Conservation (phyloP, 2,113 vertebrate species). For the Mesembrinibis cayennensis region DNA sequence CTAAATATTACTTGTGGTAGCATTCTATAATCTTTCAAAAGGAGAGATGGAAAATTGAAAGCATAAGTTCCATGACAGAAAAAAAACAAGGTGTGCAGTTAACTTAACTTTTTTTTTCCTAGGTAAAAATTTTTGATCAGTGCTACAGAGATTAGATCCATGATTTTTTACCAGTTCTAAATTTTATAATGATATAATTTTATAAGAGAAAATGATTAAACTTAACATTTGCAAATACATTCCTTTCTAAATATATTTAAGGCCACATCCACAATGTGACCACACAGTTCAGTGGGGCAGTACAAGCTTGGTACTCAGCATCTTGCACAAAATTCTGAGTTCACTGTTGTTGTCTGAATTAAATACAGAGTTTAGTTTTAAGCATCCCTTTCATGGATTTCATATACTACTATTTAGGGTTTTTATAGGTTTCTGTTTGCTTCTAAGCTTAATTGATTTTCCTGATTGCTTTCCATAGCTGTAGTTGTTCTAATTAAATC, state of each 20-base stretch:
- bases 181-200: not conserved
- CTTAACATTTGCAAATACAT: not conserved
- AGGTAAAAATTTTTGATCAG: not conserved
- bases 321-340: not conserved
- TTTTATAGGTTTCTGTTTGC: not conserved
- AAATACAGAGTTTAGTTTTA: not conserved
- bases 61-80: not conserved
- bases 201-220: not conserved
- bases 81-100: not conserved
- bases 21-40: not conserved
- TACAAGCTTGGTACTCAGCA: not conserved
- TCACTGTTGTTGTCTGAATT: not conserved
- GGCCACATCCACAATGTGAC: not conserved
- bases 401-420: not conserved
- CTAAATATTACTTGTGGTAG: not conserved
- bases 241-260: not conserved
- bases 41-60: not conserved
- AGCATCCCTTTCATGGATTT: not conserved
- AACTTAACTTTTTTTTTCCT: not conserved
- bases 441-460: conserved; percentile 42
- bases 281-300: not conserved
- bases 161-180: not conserved
- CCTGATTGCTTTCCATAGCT: not conserved
- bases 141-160: not conserved
- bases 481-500: conserved; percentile 37